Base-by-base conservation (phyloP, 2,113 vertebrate genomes). In the Microcebus jonahi region DNA sequence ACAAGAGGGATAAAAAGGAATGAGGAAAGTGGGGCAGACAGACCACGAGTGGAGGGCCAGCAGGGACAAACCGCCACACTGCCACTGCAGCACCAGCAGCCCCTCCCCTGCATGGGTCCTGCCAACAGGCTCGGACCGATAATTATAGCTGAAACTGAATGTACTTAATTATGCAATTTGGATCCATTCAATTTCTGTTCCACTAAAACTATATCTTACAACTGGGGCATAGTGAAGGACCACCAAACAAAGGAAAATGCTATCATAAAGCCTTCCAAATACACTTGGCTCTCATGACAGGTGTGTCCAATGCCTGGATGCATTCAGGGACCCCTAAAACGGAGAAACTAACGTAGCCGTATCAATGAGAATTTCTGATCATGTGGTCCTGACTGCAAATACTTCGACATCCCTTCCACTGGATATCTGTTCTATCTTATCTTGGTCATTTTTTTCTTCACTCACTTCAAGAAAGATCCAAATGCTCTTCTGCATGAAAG, bases 141-240 rank as follows among this genome's bases (percentile, higher is more conserved):
- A 80, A 71, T 0, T 59, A 14, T 63, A 42, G 65, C 0, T 27
- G 59, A 85, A 85, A 76, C 42, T 14, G 59, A 88, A 88, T 31
- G 20, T 86, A 93, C 88, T 92, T 76, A 71, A 88, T 63, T 34
- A 59, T 59, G 67, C 39, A 65, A 76, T 85, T 91, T 53, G 76
- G 77, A 90, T 39, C 53, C 90, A 88, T 21, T 90, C 59, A 34
- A n/a, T 89, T 93, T 93, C 67, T 86, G 85, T 81, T 96, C 67
- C 70, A 82, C 25, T 27, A 88, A 75, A 93, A 76, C 57, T 55
- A 61, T 48, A 59, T 79, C 39, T 70, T 42, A 34, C 85, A 61
- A 67, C 45, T 29, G 15, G 23, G 57, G 17, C 77, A 80, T 0
- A 21, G 45, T 45, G 63, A 67, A 18, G 23, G 42, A 42, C 83